Base-by-base conservation (phyloP, 1,140 invertebrate species). In the Plutomurus gul region DNA sequence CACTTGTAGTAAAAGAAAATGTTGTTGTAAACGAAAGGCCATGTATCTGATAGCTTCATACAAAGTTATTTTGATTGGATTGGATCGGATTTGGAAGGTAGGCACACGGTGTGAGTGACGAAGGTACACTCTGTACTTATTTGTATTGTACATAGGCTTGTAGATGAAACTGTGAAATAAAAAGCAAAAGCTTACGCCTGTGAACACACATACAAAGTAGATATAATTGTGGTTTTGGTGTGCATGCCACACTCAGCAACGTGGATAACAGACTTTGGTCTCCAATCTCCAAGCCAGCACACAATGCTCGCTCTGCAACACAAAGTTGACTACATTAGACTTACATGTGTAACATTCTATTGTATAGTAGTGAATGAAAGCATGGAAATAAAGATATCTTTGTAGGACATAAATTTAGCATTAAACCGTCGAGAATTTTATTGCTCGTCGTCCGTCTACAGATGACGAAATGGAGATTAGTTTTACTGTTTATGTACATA, bases 381-480 rank as follows among this genome's bases (percentile, higher is more conserved):
- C 27, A 37, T 40, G 33, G 36, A 46, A 39, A 72, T 72, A 40
- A 72, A 72, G 70, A 30, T 72, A 72, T 72, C 70, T 72, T 72
- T 72, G 22, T 43, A 72, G 70, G 25, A 72, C 70, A 72, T 72
- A 72, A 72, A 72, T 72, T 72, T 37, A 72, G 25, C 70, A 72
- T 72, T 72, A 72, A 72, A 72, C 70, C 70, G 25, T 43, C 39
- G 36, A 72, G 39, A 40, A 72, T 72, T 72, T 72, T 72, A 72
- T 43, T 36, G 40, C 56, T 65, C 70, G 70, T 72, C 40, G 70
- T 72, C 27, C 25, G 36, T 72, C 36, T 39, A 10, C 10, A 72
- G 70, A 72, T 72, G 70, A 72, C 70, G 70, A 72, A 72, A 72
- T 72, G 70, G 70, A 72, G 70, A 72, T 72, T 72, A 72, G 70